These are phyloP conservation scores for Pyrgus malvae DNA, from an alignment of 2,888 invertebrate genomes.

Conservation along the genomic window DNA sequence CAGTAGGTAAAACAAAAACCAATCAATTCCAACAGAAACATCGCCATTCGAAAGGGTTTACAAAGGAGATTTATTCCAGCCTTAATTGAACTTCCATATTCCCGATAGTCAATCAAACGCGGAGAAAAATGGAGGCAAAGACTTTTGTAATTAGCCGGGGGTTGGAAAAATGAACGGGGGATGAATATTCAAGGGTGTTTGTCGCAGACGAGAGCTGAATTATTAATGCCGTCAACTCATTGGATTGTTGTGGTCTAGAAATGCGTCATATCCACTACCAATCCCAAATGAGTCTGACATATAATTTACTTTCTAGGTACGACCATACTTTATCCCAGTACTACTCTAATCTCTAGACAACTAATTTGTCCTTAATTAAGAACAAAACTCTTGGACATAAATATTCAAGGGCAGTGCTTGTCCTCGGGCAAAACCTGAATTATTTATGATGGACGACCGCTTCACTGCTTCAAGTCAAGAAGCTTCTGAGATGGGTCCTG, in stretches of 20 bases:
- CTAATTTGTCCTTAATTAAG: too few species aligned
- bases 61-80: constrained; percentile 25
- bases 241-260: constrained; percentile 1
- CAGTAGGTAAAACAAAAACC: constrained; percentile 12
- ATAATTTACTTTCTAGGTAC: too few species aligned
- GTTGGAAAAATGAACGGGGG: constrained; percentile 41
- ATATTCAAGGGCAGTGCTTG: too few species aligned
- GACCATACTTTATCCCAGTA: too few species aligned
- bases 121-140: constrained; percentile 27
- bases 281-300: too few species aligned
- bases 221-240: constrained; percentile 44
- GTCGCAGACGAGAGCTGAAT: constrained; percentile 46
- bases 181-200: constrained; percentile 51
- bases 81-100: constrained; percentile 26
- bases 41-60: constrained; percentile 21
- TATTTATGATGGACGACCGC: too few species aligned
- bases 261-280: too few species aligned
- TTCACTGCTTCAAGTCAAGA: too few species aligned
- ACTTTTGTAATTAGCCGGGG: constrained; percentile 28
- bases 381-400: too few species aligned
- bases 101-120: constrained; percentile 27
- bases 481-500: too few species aligned
- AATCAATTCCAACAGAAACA: constrained; percentile 25
- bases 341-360: too few species aligned
- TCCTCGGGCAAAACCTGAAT: too few species aligned